These are phyloP conservation scores for Nematostella vectensis DNA, from an alignment of 92 coral and sea anemone genomes.

Conservation along the genomic window DNA sequence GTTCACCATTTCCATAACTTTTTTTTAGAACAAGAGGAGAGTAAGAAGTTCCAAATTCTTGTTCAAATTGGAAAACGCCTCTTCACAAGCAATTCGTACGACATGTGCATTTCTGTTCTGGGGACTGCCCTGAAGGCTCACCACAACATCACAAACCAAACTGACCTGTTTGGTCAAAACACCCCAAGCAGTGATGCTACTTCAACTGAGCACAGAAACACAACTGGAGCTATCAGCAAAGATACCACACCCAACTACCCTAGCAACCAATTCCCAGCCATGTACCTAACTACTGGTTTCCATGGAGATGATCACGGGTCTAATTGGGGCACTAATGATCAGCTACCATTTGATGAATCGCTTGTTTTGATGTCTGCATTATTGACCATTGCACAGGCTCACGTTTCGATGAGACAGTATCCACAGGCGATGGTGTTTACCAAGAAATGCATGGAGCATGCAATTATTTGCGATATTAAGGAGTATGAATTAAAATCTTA, in stretches of 20 bases:
- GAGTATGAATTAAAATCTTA: conserved; percentile 69
- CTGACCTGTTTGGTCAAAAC: background rate
- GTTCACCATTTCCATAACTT: too few species aligned
- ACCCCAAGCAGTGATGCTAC: background rate
- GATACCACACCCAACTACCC: background rate
- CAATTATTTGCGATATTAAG: conserved; percentile 39
- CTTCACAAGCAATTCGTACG: conserved; percentile 26
- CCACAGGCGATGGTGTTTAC: conserved; percentile 37
- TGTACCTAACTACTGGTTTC: conserved; percentile 37
- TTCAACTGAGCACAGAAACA: conserved; percentile 2
- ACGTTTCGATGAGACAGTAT: conserved; percentile 33
- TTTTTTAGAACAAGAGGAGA: too few species aligned
- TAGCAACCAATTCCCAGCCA: conserved; percentile 23
- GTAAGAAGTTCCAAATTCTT: conserved; percentile 54
- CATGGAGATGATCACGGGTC: conserved; percentile 7
- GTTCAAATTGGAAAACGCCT: conserved; percentile 60
- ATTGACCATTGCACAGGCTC: conserved; percentile 38
- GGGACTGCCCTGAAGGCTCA: conserved; percentile 63
- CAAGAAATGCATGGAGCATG: conserved; percentile 40
- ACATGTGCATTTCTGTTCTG: conserved; percentile 45
- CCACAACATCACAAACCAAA: conserved; percentile 8
- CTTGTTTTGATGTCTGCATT: conserved; percentile 48
- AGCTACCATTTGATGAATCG: background rate
- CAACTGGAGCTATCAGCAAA: background rate
- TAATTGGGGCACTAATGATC: conserved; percentile 1